A percentile compares a stretch with the other conserved stretches of the same genome.
These are phyloP conservation scores for Protobothrops mucrosquamatus DNA, from an alignment of 2,113 vertebrate genomes.

Conservation along the genomic window DNA sequence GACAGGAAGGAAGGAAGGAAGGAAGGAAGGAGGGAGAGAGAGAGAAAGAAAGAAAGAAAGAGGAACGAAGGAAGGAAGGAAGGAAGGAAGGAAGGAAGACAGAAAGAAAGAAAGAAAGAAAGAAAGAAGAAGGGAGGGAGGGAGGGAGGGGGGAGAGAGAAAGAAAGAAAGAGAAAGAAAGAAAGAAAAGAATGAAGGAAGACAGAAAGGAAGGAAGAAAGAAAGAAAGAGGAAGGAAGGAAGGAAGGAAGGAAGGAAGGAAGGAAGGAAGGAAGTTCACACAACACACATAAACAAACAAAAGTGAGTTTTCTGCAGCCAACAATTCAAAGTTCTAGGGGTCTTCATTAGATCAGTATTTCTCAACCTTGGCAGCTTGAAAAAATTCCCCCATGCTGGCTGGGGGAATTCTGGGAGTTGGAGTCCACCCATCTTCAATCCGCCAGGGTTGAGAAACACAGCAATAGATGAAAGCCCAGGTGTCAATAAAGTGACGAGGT, in stretches of 20 bases:
- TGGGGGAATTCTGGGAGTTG: not conserved
- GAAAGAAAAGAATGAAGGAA: no score
- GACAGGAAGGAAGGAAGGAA: no score
- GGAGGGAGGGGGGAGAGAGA: rapidly evolving
- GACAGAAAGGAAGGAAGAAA: rapidly evolving
- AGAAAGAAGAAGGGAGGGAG: no score
- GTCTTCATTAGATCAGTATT: not conserved
- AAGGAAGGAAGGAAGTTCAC: not conserved
- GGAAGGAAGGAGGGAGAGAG: no score
- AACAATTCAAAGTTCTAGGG: no score
- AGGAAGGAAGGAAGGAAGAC: no score
- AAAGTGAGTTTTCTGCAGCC: not conserved
- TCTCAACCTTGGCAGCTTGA: not conserved
- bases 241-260: not conserved
- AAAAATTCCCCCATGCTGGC: not conserved
- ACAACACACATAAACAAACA: not conserved
- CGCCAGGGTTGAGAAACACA: not conserved
- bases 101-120: no score
- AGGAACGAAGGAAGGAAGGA: no score
- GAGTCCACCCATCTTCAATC: not conserved
- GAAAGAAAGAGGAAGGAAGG: not conserved
- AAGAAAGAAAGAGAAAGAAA: no score
- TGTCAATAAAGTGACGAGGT: not conserved
- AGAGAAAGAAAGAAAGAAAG: no score
- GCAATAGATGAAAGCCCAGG: not conserved